Evolutionary conservation across 1,140 invertebrate genomes (phyloP), one percentile per base, ranked within the genome.

Genomic region (Drosophila cardini): DNA sequence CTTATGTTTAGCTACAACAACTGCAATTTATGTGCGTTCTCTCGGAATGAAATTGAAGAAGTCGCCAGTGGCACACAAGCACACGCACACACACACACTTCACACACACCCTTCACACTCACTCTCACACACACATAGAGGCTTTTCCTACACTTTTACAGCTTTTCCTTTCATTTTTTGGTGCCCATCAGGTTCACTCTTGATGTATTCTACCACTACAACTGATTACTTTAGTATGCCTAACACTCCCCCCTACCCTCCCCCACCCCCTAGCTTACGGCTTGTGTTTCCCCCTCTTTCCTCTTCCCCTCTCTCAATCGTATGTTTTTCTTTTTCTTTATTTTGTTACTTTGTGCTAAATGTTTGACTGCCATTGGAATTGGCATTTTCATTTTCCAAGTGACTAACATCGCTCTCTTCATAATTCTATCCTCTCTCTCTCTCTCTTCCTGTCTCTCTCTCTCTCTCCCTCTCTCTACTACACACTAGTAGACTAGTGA

Each of bases 1-100:
- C 82, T 86, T 87, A 86, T 86, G 83, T 86, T 86, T 87, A 83
- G 72, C 76, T 73, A 32, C 78, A 78, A 71, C 82, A 86, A 74
- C 74, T 18, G 40, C 79, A 87, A 87, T 81, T 86, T 85, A 86
- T 86, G 78, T 86, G 78, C 71, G 74, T 81, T 32, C 70, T 57
- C 15, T 50, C 38, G n/a, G 21, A 26, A 36, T 16, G 52, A 45
- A 45, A 48, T 52, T 48, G 62, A 71, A 72, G 69, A n/a, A 60
- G 55, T 56, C 11, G 56, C 60, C 72, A 26, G 72, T 79, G 62
- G 65, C 18, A 58, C 61, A 75, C 65, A 78, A 65, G 83, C 65
- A 45, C 70, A 48, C 38, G 36, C 45, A 60, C 45, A 61, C 62
- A 38, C 43, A 75, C 50, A 64, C 48, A 42, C 64, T n/a, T n/a